Evolutionary conservation across 2,113 vertebrate species (phyloP).

Genomic region (Rhegmatorhina hoffmannsi): DNA sequence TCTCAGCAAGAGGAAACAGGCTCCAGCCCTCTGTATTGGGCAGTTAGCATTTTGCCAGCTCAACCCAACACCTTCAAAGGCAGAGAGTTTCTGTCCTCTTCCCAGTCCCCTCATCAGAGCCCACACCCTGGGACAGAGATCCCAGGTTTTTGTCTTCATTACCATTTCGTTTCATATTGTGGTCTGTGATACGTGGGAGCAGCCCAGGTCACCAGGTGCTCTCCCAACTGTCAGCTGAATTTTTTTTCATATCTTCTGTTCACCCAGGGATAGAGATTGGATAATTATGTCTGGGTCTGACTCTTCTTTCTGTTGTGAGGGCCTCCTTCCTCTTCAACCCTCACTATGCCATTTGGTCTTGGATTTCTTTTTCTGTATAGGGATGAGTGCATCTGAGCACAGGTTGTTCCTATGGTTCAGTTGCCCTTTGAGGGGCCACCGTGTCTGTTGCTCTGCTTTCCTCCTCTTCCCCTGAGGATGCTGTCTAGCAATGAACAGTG

Average conservation of each 20-base stretch:
- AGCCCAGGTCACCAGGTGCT: not conserved
- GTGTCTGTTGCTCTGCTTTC: not conserved
- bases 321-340: not conserved
- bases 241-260: not conserved
- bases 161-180: not conserved
- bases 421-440: not conserved
- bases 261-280: accelerated
- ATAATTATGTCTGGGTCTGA: not conserved
- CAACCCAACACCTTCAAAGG: not conserved
- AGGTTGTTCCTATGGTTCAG: not conserved
- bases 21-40: too few species aligned
- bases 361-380: not conserved
- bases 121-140: not conserved
- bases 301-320: not conserved
- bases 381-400: not conserved
- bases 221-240: accelerated
- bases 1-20: too few species aligned
- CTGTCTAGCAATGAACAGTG: too few species aligned
- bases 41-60: too few species aligned
- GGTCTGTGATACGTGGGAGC: not conserved
- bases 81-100: not conserved
- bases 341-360: not conserved
- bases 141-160: not conserved
- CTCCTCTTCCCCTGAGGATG: not conserved
- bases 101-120: not conserved